A percentile compares a stretch with the other conserved stretches of the same genome.
phyloP scores from a whole-genome alignment of 2,797 vertebrate species.

The Sylvilagus floridanus region DNA sequence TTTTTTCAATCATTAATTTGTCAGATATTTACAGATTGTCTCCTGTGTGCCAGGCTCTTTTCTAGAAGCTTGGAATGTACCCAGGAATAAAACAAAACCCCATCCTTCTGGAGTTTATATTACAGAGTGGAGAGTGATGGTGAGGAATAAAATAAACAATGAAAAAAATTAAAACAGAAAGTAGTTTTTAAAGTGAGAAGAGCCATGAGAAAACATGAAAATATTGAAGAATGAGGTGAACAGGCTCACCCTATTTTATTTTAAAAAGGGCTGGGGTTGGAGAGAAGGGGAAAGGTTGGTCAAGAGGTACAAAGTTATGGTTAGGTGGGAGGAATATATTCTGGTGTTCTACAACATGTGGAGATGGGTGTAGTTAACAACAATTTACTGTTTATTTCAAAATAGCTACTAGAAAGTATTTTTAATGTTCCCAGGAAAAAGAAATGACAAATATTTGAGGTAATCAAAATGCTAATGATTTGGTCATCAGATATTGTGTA shows the following conservation, averaged over 20 bases:
- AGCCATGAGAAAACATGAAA: not conserved
- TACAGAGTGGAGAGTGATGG: not conserved
- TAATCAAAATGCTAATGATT: not conserved
- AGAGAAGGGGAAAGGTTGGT: not conserved
- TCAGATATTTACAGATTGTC: conserved; percentile 48
- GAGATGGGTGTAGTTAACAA: not conserved
- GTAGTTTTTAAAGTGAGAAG: not conserved
- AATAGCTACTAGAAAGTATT: not conserved
- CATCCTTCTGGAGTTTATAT: not conserved
- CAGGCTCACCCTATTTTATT: not conserved
- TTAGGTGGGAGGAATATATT: not conserved
- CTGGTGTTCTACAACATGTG: not conserved
- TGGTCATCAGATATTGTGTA: not conserved
- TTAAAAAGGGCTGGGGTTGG: not conserved
- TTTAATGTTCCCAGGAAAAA: not conserved
- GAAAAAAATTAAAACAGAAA: not conserved
- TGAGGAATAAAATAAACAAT: conserved; percentile 33
- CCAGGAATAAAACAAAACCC: conserved; percentile 38
- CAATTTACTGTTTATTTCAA: not conserved
- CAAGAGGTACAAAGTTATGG: not conserved
- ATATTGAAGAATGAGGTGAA: not conserved
- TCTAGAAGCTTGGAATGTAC: not conserved
- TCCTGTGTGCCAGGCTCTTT: not conserved
- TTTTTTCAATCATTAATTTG: conserved; percentile 53
- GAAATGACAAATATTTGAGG: not conserved